phyloP scores from a whole-genome alignment of 2,113 vertebrate species.

The Sciurus niger region DNA sequence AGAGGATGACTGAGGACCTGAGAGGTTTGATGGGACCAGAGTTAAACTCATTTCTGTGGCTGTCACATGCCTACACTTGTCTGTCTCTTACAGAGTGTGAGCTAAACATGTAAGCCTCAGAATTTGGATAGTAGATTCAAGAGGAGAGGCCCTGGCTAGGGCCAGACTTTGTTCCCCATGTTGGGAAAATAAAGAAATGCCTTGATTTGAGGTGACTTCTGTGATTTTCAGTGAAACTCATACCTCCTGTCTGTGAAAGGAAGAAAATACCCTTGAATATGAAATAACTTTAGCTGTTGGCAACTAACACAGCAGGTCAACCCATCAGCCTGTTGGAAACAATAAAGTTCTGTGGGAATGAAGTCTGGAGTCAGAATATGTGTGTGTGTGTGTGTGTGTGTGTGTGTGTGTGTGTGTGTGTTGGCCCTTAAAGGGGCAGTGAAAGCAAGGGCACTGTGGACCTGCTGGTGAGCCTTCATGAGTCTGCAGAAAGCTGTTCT shows the following conservation, averaged over 20 bases:
- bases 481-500: not conserved
- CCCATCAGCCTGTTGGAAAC: not conserved
- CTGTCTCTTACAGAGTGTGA: not conserved
- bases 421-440: not conserved
- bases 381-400: not conserved
- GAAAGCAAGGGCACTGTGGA: rapidly evolving
- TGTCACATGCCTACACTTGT: not conserved
- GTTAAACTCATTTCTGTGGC: not conserved
- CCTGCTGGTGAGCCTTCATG: not conserved
- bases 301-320: not conserved
- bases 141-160: not conserved
- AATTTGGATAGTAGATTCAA: not conserved
- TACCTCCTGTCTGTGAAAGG: not conserved
- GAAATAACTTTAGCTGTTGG: not conserved
- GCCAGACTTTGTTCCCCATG: not conserved
- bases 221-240: not conserved
- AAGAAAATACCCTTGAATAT: not conserved
- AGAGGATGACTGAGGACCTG: not conserved
- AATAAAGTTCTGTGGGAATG: not conserved
- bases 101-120: not conserved
- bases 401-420: too few species aligned
- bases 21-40: not conserved
- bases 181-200: not conserved
- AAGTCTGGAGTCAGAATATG: not conserved
- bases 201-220: not conserved